phyloP scores from a whole-genome alignment of 2,113 vertebrate species.

The Nothocercus julius region DNA sequence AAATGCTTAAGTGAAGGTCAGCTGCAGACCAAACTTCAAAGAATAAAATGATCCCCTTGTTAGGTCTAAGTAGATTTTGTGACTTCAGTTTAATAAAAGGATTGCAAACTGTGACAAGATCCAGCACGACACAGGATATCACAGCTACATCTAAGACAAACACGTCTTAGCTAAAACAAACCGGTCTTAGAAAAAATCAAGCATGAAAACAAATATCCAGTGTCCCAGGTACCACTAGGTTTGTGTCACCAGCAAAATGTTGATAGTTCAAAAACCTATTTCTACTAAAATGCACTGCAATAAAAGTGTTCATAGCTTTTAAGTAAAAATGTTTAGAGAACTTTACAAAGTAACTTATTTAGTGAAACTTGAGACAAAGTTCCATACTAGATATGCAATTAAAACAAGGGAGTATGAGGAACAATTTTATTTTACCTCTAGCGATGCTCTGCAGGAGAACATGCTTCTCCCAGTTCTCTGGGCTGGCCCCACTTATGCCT shows the following conservation, averaged over 20 bases:
- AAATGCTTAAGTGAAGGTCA: conserved; percentile 14
- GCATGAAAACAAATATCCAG: no score
- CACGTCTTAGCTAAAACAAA: no score
- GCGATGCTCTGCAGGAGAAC: background rate
- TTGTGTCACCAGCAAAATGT: background rate
- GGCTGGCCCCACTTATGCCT: background rate
- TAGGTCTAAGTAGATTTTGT: background rate
- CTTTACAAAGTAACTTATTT: background rate
- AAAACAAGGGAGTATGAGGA: background rate
- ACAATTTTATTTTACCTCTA: background rate
- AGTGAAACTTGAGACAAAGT: background rate
- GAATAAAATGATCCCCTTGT: background rate
- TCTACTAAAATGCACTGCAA: background rate
- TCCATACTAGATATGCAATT: background rate
- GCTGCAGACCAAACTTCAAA: background rate
- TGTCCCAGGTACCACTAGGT: no score
- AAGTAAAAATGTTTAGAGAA: background rate
- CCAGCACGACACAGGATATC: background rate
- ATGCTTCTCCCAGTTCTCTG: rapidly evolving
- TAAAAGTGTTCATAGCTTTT: background rate
- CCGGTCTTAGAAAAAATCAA: background rate
- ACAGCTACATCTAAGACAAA: background rate
- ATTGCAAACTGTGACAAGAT: background rate
- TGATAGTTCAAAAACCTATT: background rate
- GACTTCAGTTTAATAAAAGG: background rate